A percentile compares a stretch with the other conserved stretches of the same genome.
phyloP scores from a whole-genome alignment of 2,888 invertebrate genomes.

The Drosophila mimica region DNA sequence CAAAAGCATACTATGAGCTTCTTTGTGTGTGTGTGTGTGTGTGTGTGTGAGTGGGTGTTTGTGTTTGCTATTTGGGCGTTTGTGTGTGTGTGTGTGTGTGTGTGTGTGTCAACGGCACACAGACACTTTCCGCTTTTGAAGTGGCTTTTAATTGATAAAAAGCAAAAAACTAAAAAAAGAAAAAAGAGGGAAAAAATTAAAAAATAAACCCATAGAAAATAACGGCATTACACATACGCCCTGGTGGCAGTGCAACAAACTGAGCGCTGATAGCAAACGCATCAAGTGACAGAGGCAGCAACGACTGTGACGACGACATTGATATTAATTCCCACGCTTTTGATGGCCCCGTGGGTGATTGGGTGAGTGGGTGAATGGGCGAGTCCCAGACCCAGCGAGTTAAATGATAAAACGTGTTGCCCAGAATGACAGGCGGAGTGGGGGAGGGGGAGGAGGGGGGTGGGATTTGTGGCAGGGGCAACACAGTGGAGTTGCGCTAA shows the following conservation, averaged over 20 bases:
- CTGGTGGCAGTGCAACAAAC: constrained; percentile 65
- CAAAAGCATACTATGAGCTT: constrained; percentile 59
- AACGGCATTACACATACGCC: constrained; percentile 72
- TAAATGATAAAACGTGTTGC: constrained; percentile 75
- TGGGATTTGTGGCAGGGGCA: constrained; percentile 1
- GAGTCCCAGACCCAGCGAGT: constrained; percentile 43
- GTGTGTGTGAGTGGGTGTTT: constrained; percentile 31
- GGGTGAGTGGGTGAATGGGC: constrained; percentile 27
- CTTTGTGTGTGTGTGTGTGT: background rate
- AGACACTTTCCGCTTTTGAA: constrained; percentile 81
- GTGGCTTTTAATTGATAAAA: constrained; percentile 83
- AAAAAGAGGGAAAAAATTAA: constrained; percentile 1
- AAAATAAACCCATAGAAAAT: constrained; percentile 53
- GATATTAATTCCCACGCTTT: constrained; percentile 77
- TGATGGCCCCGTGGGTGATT: constrained; percentile 46
- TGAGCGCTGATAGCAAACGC: constrained; percentile 64
- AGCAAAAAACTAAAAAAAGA: constrained; percentile 43
- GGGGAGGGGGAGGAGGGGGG: constrained; percentile 3
- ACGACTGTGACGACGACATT: constrained; percentile 61
- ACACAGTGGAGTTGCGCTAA: constrained; percentile 31
- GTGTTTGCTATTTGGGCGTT: constrained; percentile 44
- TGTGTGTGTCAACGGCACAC: constrained; percentile 70
- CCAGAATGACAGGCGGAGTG: constrained; percentile 20
- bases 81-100: constrained; percentile 39
- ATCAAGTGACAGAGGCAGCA: constrained; percentile 43